Evolutionary conservation across 2,888 invertebrate species (phyloP).

Genomic region (Hydroisotoma schaefferi): DNA sequence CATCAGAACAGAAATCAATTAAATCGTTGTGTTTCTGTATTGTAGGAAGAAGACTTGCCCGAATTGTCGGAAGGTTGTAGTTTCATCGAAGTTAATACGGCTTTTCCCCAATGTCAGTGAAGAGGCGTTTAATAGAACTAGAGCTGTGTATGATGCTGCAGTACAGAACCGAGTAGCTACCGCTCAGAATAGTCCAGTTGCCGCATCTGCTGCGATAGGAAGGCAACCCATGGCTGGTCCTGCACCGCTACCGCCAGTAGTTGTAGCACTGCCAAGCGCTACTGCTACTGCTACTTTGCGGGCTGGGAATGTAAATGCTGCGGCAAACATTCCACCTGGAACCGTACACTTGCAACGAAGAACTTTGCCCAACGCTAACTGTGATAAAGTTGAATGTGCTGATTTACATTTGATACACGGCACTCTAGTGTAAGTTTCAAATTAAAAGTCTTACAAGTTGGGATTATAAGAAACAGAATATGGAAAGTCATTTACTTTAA

Average conservation of each 20-base stretch:
- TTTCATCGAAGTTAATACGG: constrained; percentile 22
- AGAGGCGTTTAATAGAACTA: neutral
- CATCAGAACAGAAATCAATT: too few relatives aligned
- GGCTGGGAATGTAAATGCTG: neutral
- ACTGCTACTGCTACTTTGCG: neutral
- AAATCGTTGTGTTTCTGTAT: too few relatives aligned
- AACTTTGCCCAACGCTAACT: neutral
- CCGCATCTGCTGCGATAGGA: too few relatives aligned
- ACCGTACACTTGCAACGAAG: neutral
- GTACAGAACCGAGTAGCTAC: too few relatives aligned
- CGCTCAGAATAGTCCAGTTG: too few relatives aligned
- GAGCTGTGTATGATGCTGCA: neutral
- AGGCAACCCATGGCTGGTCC: too few relatives aligned
- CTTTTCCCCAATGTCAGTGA: constrained; percentile 21
- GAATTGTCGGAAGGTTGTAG: constrained; percentile 30
- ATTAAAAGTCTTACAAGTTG: neutral
- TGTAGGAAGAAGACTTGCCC: constrained; percentile 35
- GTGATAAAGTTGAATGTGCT: neutral
- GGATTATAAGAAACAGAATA: neutral
- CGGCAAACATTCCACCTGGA: too few relatives aligned
- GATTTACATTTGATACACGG: neutral
- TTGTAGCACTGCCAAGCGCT: neutral
- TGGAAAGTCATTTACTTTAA: neutral
- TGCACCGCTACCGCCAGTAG: neutral
- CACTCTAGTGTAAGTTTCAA: neutral